Base-by-base conservation (phyloP, 2,113 vertebrate species). In the Brachypodius melanocephalos region DNA sequence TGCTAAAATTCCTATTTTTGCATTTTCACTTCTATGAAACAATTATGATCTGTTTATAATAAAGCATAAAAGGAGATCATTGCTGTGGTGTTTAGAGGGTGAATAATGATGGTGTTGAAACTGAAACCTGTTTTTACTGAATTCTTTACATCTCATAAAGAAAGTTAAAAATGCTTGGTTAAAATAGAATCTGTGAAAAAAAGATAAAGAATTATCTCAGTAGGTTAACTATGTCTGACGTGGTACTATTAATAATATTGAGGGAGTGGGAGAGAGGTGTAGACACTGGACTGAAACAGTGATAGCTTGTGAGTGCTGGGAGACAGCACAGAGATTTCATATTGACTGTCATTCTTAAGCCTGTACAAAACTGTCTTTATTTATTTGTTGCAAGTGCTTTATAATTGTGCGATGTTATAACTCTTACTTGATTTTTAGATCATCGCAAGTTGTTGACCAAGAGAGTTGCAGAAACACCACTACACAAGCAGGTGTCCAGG, bases 401-500 rank as follows among this genome's bases (percentile, higher is more conserved):
- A 8, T 54, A 48, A 21, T 3, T 31, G 26, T 72, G 45, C 40
- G 34, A 19, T 75, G 28, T 57, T 85, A 57, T 0, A 62, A n/a
- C 22, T 73, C 25, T 86, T 90, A 38, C 22, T 69, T 78, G 34
- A 36, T 43, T 93, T 58, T 93, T 87, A 99, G 99, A 98, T 94
- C 93, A 93, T 71, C 98, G 95, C 77, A 98, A 95, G 85, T 96
- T 99, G 19, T 61, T 99, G 81, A 99, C 99, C 14, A 99, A 98
- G 95, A 98, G 98, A 76, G 99, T 99, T 89, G 97, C 98, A 17
- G 99, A 99, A 92, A 99, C 99, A 0, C 99, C 99, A 0, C 75
- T 97, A 3, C 99, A 99, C 95, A 99, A 99, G 73, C 99, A 99
- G 63, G 98, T 98, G 52, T 98, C 99, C 38, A 97, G 97, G 81